phyloP scores from a whole-genome alignment of 1,140 invertebrate genomes.

The Cydia fagiglandana region DNA sequence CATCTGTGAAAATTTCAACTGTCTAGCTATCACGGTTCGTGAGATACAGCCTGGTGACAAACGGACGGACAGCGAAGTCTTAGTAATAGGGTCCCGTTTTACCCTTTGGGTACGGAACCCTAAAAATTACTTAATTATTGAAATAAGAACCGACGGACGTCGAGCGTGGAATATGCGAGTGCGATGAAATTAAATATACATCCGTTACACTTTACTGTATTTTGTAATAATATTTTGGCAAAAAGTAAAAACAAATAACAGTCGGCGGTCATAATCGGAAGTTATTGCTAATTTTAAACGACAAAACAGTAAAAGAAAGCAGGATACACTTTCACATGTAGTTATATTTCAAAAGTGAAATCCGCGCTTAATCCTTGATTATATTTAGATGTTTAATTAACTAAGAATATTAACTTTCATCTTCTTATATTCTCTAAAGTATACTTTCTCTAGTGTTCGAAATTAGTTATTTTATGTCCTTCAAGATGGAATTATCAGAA shows the following conservation, averaged over 20 bases:
- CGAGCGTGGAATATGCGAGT: not conserved
- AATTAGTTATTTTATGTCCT: no score
- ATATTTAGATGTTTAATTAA: not conserved
- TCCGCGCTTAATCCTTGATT: not conserved
- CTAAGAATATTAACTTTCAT: not conserved
- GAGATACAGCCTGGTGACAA: no score
- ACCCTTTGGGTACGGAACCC: no score
- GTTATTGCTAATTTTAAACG: conserved; percentile 7
- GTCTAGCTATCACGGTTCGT: no score
- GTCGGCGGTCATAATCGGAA: not conserved
- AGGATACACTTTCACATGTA: not conserved
- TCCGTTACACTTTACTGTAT: not conserved
- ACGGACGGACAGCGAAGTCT: no score
- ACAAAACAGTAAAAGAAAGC: not conserved
- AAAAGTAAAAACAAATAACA: conserved; percentile 10
- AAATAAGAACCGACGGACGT: not conserved
- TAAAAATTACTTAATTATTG: not conserved
- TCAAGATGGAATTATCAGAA: no score
- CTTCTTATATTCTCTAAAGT: no score
- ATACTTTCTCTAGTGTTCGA: no score
- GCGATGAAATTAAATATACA: not conserved
- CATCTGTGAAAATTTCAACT: no score
- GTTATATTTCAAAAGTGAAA: not conserved
- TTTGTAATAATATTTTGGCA: not conserved
- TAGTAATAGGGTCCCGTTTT: no score